Base-by-base conservation (phyloP, 64 coral and sea anemone species). In the Pocillopora damicornis region DNA sequence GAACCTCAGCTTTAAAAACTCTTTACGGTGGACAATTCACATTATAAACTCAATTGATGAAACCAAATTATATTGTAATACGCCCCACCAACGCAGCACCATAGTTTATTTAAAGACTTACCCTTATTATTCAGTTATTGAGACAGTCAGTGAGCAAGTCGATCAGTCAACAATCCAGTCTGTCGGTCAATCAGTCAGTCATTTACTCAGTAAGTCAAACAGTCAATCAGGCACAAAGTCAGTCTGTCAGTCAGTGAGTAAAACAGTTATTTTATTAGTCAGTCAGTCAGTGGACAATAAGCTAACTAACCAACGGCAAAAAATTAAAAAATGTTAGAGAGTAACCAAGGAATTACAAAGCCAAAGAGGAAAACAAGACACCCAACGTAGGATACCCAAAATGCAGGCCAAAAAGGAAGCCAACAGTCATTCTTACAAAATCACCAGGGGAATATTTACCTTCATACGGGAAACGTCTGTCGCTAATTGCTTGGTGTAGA, bases 391-490 rank as follows among this genome's bases (percentile, higher is more conserved):
- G 2, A 45, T 45, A 45, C 42, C 42, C 42, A 51, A 51, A 51
- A 51, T 51, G 42, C 42, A 51, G 42, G 30, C 30, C 30, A 30
- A 0, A 51, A 51, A 51, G 42, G 3, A 51, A 51, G 42, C 42
- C 42, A 51, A 51, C 36, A 35, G 56, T 76, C 18, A 30, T 13
- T 30, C n/a, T 51, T 51, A 51, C 7, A 51, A 51, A 78, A 38
- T 23, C 74, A 34, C 60, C 14, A 18, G 59, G 16, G n/a, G 26
- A 72, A 9, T 34, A 42, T 16, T 61, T 57, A 90, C 89, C 83
- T 91, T 91, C n/a, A 91, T 86, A 68, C 75, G 86, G 30, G 75
- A 86, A 37, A 89, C 86, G 59, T 81, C 84, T 25, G 72, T 61
- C 35, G 74, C 74, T 72, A 79, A 79, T 26, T 92, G 81, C 83